A percentile compares a stretch with the other conserved stretches of the same genome.
Conservation (phyloP, 2,888 invertebrate genomes). For the Hirtodrosophila histrioides region DNA sequence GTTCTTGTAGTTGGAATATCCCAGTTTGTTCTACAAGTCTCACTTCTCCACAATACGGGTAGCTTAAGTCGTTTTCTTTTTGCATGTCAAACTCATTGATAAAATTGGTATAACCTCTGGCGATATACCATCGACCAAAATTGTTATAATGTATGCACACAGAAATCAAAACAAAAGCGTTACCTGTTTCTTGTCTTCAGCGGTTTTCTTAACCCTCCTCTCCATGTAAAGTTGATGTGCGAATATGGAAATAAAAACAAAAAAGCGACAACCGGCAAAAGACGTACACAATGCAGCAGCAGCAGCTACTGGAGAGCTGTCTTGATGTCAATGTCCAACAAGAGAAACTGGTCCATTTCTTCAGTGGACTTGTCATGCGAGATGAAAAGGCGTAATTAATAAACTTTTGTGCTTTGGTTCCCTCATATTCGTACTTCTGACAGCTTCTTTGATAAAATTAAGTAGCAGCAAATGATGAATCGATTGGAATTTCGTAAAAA, state of each 20-base stretch:
- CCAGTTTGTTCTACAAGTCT: neutral
- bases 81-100: conserved; percentile 11
- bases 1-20: no score
- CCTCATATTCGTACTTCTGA: conserved; percentile 24
- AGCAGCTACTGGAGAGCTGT: conserved; percentile 21
- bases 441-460: conserved; percentile 29
- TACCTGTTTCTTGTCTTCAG: conserved; percentile 32
- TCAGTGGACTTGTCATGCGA: conserved; percentile 33
- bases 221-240: conserved; percentile 27
- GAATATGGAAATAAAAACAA: conserved; percentile 67
- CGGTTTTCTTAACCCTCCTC: conserved; percentile 7
- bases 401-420: conserved; percentile 26
- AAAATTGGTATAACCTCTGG: conserved; percentile 9
- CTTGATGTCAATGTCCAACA: conserved; percentile 45
- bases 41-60: neutral
- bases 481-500: conserved; percentile 12
- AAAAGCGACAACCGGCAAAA: conserved; percentile 43
- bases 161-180: conserved; percentile 52
- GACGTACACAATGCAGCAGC: neutral
- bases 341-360: conserved; percentile 55
- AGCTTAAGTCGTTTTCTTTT: no score
- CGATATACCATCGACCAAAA: neutral
- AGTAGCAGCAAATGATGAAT: conserved; percentile 36
- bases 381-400: conserved; percentile 44
- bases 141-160: conserved; percentile 29